Evolutionary conservation across 2,797 vertebrate genomes (phyloP).

Genomic region (Poeciliopsis presidionis): DNA sequence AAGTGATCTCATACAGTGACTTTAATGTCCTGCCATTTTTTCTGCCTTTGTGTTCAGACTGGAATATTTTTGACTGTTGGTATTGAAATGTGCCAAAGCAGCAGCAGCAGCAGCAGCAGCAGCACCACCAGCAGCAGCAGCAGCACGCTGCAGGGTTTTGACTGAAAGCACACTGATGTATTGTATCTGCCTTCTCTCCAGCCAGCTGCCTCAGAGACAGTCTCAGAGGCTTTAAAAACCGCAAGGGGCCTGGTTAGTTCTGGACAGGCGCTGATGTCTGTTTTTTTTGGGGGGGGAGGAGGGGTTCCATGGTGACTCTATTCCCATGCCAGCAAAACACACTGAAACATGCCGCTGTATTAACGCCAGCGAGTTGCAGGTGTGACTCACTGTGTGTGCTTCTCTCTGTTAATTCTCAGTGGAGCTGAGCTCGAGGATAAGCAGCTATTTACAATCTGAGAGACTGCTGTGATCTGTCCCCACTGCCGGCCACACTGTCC

Average conservation of each 20-base stretch:
- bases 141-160: slow-evolving; percentile 34
- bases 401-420: slow-evolving; percentile 15
- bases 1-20: background rate
- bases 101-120: slow-evolving; percentile 27
- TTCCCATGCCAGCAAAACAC: slow-evolving; percentile 50
- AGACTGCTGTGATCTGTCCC: slow-evolving; percentile 48
- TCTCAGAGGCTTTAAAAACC: slow-evolving; percentile 47
- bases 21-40: background rate
- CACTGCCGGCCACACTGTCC: slow-evolving; percentile 11
- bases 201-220: slow-evolving; percentile 58
- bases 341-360: slow-evolving; percentile 42
- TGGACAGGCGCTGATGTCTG: slow-evolving; percentile 49
- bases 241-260: slow-evolving; percentile 54
- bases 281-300: background rate
- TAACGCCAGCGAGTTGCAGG: slow-evolving; percentile 25
- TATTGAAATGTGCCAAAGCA: slow-evolving; percentile 56
- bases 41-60: slow-evolving; percentile 8
- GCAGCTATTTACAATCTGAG: slow-evolving; percentile 49
- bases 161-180: slow-evolving; percentile 58
- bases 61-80: slow-evolving; percentile 29
- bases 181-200: slow-evolving; percentile 56
- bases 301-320: slow-evolving; percentile 22
- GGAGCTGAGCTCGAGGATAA: slow-evolving; percentile 39
- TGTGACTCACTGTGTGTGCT: slow-evolving; percentile 7
- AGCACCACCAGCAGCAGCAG: slow-evolving; percentile 23